phyloP scores from a whole-genome alignment of 2,797 vertebrate species.

The Peromyscus melanophrys region DNA sequence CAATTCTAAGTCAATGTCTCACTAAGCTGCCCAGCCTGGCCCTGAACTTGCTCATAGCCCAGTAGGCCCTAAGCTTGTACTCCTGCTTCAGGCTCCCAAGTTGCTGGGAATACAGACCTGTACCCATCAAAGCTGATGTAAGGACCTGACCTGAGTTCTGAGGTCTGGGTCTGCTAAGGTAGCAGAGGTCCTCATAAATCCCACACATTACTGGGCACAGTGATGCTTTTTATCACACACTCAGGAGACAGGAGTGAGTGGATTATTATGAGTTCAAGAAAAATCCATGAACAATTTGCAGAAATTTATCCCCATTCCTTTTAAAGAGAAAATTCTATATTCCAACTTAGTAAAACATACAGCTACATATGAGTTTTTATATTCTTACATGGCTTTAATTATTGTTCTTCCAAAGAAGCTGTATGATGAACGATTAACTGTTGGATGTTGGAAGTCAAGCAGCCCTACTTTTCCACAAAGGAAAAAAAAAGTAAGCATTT shows the following conservation, averaged over 20 bases:
- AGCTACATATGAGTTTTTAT: neutral
- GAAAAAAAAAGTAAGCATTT: neutral
- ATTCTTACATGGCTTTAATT: neutral
- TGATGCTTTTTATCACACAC: neutral
- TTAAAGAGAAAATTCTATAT: neutral
- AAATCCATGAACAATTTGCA: neutral
- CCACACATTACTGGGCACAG: neutral
- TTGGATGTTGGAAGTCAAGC: neutral
- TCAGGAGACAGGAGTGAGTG: neutral
- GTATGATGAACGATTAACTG: neutral
- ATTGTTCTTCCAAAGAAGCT: neutral
- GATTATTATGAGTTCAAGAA: neutral
- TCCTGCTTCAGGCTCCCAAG: neutral
- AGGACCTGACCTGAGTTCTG: neutral
- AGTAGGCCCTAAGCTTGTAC: neutral
- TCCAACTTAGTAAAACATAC: slow-evolving; percentile 4
- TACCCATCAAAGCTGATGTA: neutral
- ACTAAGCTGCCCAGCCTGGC: neutral
- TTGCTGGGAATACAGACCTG: neutral
- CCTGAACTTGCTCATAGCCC: neutral
- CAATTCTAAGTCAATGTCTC: neutral
- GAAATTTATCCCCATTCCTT: slow-evolving; percentile 23
- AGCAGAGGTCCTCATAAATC: neutral
- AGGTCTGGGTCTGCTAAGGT: neutral
- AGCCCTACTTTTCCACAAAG: neutral